Evolutionary conservation across 2,113 vertebrate genomes (phyloP).

Genomic region (Protobothrops flavoviridis): DNA sequence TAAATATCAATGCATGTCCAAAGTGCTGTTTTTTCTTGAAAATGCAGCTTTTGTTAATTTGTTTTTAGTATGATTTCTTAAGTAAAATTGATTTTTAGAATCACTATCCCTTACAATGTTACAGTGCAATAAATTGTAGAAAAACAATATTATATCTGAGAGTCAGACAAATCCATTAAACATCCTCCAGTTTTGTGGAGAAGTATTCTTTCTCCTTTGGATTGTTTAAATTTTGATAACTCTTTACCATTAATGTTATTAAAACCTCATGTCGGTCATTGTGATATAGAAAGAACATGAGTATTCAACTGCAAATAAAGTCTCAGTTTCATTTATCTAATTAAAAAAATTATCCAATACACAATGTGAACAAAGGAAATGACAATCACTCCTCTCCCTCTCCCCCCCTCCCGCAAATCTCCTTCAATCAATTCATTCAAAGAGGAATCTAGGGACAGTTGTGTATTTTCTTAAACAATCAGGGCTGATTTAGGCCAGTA

Average conservation of each 20-base stretch:
- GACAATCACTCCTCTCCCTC: not conserved
- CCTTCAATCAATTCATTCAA: not conserved
- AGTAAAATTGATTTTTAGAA: not conserved
- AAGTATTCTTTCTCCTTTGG: not conserved
- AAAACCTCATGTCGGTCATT: not conserved
- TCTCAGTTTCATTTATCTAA: not conserved
- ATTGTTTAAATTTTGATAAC: not conserved
- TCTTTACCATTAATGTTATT: not conserved
- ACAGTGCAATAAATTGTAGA: not conserved
- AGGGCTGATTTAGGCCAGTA: not conserved
- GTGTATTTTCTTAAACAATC: not conserved
- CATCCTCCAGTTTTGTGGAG: not conserved
- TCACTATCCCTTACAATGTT: not conserved
- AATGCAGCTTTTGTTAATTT: not conserved
- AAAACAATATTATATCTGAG: not conserved
- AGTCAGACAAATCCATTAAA: not conserved
- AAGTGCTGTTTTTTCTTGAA: not conserved
- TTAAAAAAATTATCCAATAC: not conserved
- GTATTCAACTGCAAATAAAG: not conserved
- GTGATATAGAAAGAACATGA: not conserved
- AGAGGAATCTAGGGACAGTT: not conserved
- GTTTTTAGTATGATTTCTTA: not conserved
- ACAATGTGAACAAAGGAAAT: not conserved
- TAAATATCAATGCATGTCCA: not conserved
- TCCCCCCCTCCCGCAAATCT: not conserved